Base-by-base conservation (phyloP, 2,888 invertebrate genomes). In the Nomada hirtipes region DNA sequence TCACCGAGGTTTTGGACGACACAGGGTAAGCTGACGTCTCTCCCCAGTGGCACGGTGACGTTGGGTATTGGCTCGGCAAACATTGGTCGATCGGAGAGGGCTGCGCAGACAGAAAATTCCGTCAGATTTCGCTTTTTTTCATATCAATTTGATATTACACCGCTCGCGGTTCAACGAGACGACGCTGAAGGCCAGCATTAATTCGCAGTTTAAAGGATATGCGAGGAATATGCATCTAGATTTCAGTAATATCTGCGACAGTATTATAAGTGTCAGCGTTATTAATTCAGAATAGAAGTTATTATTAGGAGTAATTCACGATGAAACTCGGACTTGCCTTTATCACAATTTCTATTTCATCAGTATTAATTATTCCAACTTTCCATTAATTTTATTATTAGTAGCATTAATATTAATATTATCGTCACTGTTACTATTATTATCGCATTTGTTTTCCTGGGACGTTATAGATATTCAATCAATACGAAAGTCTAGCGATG, bases 31-130 rank as follows among this genome's bases (percentile, higher is more conserved):
- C 97, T 97, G 87, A 98, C 98, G 94, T 98, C 98, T 89, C 98
- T 95, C 86, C 98, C 98, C 73, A 98, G 96, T 67, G 98, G 97
- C 87, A 98, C 98, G 23, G 98, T 98, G 91, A 98, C 97, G 94
- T 98, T 98, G 67, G 98, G 98, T 91, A 98, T 98, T 71, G 98
- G 97, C 94, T 98, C 98, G 50, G 97, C 96, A 93, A 98, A 98
- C 91, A 97, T 96, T 26, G 98, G 98, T 91, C 97, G 97, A 93
- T 97, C 97, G 89, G 97, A 97, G 94, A 98, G 95, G 82, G 97
- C 98, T 98, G 95, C 76, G 94, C 95, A 92, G 89, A 91, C 90
- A 89, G 23, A 70, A 53, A 55, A 52, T 29, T 65, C 13, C 18
- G 18, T 81, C 69, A 69, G 13, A 20, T 7, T 11, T 10, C 29